These are phyloP conservation scores for Blastobasis lacticolella DNA, from an alignment of 2,888 invertebrate species.

Conservation along the genomic window DNA sequence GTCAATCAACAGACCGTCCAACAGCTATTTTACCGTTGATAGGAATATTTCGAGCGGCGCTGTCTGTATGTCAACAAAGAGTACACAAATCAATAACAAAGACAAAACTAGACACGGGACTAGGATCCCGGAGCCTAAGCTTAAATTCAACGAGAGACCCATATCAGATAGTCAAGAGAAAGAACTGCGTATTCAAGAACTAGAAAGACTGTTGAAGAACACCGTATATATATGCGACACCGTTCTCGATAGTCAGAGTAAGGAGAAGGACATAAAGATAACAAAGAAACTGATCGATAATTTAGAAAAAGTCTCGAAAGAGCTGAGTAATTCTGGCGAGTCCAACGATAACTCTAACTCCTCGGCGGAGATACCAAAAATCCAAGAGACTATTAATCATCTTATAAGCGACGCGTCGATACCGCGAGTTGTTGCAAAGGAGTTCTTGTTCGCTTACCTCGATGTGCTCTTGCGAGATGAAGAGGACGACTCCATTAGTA, in stretches of 20 bases:
- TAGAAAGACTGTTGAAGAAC: slow-evolving; percentile 50
- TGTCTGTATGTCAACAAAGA: slow-evolving; percentile 10
- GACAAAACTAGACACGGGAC: too few species aligned
- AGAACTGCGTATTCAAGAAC: slow-evolving; percentile 47
- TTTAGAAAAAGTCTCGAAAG: slow-evolving; percentile 28
- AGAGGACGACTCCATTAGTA: slow-evolving; percentile 25
- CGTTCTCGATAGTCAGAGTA: slow-evolving; percentile 22
- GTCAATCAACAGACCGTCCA: slow-evolving; percentile 37
- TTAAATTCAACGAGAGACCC: neutral
- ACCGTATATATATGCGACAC: slow-evolving; percentile 53
- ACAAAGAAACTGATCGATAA: slow-evolving; percentile 45
- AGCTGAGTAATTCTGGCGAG: neutral
- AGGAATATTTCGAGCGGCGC: slow-evolving; percentile 30
- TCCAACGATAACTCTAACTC: slow-evolving; percentile 30
- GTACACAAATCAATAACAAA: too few species aligned
- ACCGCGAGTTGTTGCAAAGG: slow-evolving; percentile 43
- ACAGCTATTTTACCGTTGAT: slow-evolving; percentile 39
- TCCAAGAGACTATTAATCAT: slow-evolving; percentile 47
- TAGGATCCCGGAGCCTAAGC: slow-evolving; percentile 1
- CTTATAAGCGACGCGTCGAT: slow-evolving; percentile 45
- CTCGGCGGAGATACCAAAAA: slow-evolving; percentile 37
- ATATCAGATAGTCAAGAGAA: slow-evolving; percentile 32
- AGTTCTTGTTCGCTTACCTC: slow-evolving; percentile 46
- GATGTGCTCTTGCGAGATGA: slow-evolving; percentile 36
- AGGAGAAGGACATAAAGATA: slow-evolving; percentile 47